Evolutionary conservation across 2,888 invertebrate genomes (phyloP), one percentile per base, ranked within the genome.

Genomic region (Aspidiotus destructor): DNA sequence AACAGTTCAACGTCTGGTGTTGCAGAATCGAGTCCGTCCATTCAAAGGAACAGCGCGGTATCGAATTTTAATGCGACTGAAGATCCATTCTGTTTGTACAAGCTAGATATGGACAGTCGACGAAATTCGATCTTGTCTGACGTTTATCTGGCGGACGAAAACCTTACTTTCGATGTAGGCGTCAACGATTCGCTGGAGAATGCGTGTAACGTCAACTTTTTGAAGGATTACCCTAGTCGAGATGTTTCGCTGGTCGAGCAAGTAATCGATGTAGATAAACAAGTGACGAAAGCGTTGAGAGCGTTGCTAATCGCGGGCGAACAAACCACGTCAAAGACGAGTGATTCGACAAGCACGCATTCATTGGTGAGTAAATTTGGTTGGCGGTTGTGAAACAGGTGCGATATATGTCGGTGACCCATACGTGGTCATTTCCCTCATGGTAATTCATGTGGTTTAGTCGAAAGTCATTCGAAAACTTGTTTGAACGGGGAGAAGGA

Each of bases 231-330:
- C 71, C 81, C 81, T 73, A 81, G 82, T 73, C 79, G 82, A 8
- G 81, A 82, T 7, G 81, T 83, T 71, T 81, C 84, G 58, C 80
- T 86, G 44, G 84, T 86, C 28, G 86, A 87, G 77, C 86, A 87
- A 80, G 86, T 86, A 15, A 86, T 86, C 68, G 85, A 86, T 71
- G 86, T 86, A 16, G 89, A 89, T 78, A 86, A 85, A 77, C 80
- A 87, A 54, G 83, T 89, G 13, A 85, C 87, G 11, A 86, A 86
- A 75, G 78, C 90, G 74, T 79, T 88, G 67, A 86, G 86, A 77
- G 85, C 62, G 13, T 55, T 69, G 41, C 48, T 65, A 44, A 41
- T 57, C 28, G 28, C 58, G 28, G 28, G 28, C 28, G 28, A 28
- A 28, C 28, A 28, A 28, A 3, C 28, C 28, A 28, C 28, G 28